A percentile compares a stretch with the other conserved stretches of the same genome.
phyloP scores from a whole-genome alignment of 1,140 invertebrate genomes.

The Heliothis subflexa region DNA sequence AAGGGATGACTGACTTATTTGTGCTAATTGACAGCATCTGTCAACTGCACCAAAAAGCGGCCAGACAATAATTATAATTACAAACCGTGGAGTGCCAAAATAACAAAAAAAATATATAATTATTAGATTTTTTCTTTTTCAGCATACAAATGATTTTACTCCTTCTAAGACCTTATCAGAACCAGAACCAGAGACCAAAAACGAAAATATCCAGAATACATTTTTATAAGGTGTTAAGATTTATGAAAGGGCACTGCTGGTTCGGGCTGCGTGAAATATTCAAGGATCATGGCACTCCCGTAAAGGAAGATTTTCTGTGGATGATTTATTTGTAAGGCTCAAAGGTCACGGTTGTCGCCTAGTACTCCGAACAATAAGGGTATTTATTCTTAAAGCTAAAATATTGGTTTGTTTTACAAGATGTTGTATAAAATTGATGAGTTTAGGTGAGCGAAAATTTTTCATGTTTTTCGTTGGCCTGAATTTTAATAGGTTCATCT shows the following conservation, averaged over 20 bases:
- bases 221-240: slow-evolving; percentile 67
- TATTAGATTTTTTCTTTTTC: too few species aligned
- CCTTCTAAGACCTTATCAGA: too few species aligned
- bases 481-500: not conserved
- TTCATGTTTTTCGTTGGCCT: not conserved
- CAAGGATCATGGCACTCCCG: slow-evolving; percentile 61
- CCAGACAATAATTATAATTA: too few species aligned
- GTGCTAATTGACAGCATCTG: too few species aligned
- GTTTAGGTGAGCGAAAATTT: not conserved
- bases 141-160: not conserved
- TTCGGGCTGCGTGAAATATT: slow-evolving; percentile 63
- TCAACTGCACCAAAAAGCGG: too few species aligned
- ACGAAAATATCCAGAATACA: slow-evolving; percentile 29
- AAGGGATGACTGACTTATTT: too few species aligned
- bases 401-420: slow-evolving; percentile 15
- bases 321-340: slow-evolving; percentile 61
- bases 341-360: slow-evolving; percentile 35
- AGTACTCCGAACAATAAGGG: slow-evolving; percentile 6
- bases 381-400: slow-evolving; percentile 13
- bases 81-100: too few species aligned
- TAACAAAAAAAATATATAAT: too few species aligned
- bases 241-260: slow-evolving; percentile 59
- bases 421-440: not conserved
- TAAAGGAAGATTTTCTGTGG: slow-evolving; percentile 58
- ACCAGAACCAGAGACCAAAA: not conserved